Evolutionary conservation across 2,888 invertebrate genomes (phyloP), one percentile per base, ranked within the genome.

Genomic region (Synanthedon tipuliformis): DNA sequence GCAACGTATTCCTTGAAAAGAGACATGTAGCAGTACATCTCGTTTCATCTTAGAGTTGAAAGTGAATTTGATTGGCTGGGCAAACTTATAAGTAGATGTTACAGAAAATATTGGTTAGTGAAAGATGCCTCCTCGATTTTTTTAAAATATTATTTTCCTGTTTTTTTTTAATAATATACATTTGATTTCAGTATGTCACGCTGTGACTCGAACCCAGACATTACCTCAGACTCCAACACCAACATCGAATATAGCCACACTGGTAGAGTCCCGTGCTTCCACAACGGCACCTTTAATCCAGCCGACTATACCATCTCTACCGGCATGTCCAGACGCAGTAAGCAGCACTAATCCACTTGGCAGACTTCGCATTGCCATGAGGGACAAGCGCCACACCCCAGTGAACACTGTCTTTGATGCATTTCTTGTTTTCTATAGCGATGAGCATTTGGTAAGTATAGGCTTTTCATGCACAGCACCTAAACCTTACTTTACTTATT

Each of bases 361-460:
- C 3, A 65, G 77, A 15, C 75, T 90, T 13, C 87, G 90, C 3
- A 80, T 75, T 45, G 89, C 89, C 53, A 89, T 91, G 90, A 73
- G 71, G 45, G 77, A 75, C 59, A 60, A 71, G 2, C 66, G 62
- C 51, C 80, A 77, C 56, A 78, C 82, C n/a, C 78, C 78, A 56
- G 75, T 75, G 69, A 78, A 71, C 50, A 66, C 76, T 0, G 67
- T 69, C 53, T 74, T 93, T 8, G 90, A 94, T 64, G 95, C 93
- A 1, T 94, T 94, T 63, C 89, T 95, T 53, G 81, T 95, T 52
- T 93, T 94, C 51, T 92, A 92, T 52, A 92, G 90, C 56, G 95
- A 95, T 71, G 94, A 94, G 65, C 95, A 95, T 82, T 92, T 93
- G 90, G 93, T 93, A 77, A 65, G 51, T 50, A 34, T 10, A 34